Evolutionary conservation across 2,797 vertebrate species (phyloP).

Genomic region (Fringilla coelebs): DNA sequence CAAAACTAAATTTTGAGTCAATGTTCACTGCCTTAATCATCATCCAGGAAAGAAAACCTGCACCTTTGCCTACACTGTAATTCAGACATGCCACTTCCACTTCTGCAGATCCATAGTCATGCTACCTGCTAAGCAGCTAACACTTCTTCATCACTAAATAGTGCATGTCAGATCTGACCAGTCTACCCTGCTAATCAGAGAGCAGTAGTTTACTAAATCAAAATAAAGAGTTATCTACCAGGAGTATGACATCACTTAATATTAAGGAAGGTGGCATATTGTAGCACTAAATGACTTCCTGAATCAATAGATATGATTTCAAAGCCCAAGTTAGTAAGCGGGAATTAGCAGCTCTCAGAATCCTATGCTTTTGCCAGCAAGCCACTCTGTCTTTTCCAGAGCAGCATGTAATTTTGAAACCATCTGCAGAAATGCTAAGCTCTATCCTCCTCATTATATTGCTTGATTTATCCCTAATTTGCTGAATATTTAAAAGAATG

Average conservation of each 20-base stretch:
- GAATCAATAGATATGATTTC: neutral
- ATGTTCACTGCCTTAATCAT: neutral
- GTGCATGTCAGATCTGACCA: neutral
- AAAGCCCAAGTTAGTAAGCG: constrained; percentile 14
- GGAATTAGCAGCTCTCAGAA: constrained; percentile 17
- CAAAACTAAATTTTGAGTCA: neutral
- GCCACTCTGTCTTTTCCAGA: constrained; percentile 19
- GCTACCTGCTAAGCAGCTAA: neutral
- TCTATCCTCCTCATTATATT: constrained; percentile 13
- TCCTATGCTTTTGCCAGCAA: neutral
- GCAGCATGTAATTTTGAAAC: constrained; percentile 33
- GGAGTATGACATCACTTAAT: neutral
- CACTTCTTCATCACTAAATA: neutral
- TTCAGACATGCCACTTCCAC: neutral
- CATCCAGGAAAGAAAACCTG: neutral
- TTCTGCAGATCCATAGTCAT: neutral
- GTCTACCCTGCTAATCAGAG: neutral
- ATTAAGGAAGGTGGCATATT: neutral
- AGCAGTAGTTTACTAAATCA: neutral
- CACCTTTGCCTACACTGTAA: neutral
- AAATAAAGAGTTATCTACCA: neutral
- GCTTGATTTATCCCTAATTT: constrained; percentile 50
- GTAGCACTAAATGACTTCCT: neutral
- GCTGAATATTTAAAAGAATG: constrained; percentile 38
- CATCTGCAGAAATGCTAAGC: constrained; percentile 19